Evolutionary conservation across 2,113 vertebrate genomes (phyloP).

Genomic region (Scortum barcoo): DNA sequence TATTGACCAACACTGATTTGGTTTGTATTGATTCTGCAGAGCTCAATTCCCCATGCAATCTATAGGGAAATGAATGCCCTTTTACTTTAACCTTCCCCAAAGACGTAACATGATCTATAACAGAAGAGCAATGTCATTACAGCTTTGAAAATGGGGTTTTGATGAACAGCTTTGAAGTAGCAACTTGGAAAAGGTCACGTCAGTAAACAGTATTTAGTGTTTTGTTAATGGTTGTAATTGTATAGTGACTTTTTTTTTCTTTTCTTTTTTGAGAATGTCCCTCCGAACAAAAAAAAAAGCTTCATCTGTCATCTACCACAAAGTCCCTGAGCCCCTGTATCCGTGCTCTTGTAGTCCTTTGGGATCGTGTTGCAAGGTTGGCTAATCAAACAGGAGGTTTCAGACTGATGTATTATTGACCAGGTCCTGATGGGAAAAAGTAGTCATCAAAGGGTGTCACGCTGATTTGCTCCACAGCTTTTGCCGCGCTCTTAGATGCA

Average conservation of each 20-base stretch:
- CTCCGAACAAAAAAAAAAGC: slow-evolving; percentile 16
- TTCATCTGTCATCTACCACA: slow-evolving; percentile 13
- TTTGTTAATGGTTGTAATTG: slow-evolving; percentile 41
- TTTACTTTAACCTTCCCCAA: slow-evolving; percentile 77
- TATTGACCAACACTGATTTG: slow-evolving; percentile 78
- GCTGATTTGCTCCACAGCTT: slow-evolving; percentile 52
- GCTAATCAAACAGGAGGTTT: slow-evolving; percentile 60
- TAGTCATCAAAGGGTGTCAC: slow-evolving; percentile 58
- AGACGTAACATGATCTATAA: slow-evolving; percentile 62
- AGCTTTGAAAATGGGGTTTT: slow-evolving; percentile 38
- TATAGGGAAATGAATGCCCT: slow-evolving; percentile 75
- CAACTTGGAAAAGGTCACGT: slow-evolving; percentile 33
- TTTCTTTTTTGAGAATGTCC: slow-evolving; percentile 13
- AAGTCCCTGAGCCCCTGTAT: slow-evolving; percentile 13
- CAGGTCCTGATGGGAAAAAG: slow-evolving; percentile 51
- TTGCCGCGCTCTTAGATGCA: slow-evolving; percentile 39
- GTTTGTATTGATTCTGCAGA: slow-evolving; percentile 77
- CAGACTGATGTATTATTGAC: slow-evolving; percentile 72
- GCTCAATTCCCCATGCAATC: slow-evolving; percentile 73
- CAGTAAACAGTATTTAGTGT: slow-evolving; percentile 33
- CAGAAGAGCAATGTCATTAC: slow-evolving; percentile 55
- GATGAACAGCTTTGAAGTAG: slow-evolving; percentile 19
- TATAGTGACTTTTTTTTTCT: not conserved
- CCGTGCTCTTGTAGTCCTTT: slow-evolving; percentile 42
- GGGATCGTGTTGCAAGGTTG: slow-evolving; percentile 55